A percentile compares a stretch with the other conserved stretches of the same genome.
Conservation (phyloP, 2,797 vertebrate species). For the Hypotaenidia philippensis region DNA sequence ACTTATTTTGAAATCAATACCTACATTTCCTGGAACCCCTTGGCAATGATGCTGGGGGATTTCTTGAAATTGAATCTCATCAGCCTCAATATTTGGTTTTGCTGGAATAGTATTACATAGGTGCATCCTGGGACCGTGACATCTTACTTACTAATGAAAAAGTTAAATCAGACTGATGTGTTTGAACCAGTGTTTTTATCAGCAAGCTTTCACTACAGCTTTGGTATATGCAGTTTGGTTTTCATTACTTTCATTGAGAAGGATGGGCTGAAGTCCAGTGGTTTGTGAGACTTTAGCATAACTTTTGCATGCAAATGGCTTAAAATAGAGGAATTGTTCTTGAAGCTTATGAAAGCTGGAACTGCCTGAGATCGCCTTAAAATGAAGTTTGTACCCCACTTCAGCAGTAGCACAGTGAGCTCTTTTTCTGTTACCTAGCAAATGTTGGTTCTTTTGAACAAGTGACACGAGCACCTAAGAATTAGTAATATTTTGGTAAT, state of each 20-base stretch:
- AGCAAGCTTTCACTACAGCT: background rate
- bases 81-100: slow-evolving; percentile 2
- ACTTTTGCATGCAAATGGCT: background rate
- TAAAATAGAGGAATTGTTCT: background rate
- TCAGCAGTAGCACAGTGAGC: background rate
- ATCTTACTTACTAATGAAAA: background rate
- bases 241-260: background rate
- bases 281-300: background rate
- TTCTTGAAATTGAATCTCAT: slow-evolving; percentile 66
- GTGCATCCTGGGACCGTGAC: background rate
- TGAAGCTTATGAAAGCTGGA: background rate
- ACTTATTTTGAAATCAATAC: slow-evolving; percentile 67
- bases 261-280: background rate
- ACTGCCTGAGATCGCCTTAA: background rate
- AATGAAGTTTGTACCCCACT: background rate
- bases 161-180: slow-evolving; percentile 15
- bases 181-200: background rate
- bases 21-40: slow-evolving; percentile 47
- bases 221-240: background rate
- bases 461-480: background rate
- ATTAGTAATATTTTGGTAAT: background rate
- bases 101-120: background rate
- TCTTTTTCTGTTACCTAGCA: background rate
- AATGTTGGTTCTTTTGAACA: background rate
- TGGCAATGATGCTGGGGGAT: slow-evolving; percentile 1